Percentiles rank a stretch among this genome's conserved stretches.
Conservation (phyloP, 2,797 vertebrate species). For the Artibeus lituratus region DNA sequence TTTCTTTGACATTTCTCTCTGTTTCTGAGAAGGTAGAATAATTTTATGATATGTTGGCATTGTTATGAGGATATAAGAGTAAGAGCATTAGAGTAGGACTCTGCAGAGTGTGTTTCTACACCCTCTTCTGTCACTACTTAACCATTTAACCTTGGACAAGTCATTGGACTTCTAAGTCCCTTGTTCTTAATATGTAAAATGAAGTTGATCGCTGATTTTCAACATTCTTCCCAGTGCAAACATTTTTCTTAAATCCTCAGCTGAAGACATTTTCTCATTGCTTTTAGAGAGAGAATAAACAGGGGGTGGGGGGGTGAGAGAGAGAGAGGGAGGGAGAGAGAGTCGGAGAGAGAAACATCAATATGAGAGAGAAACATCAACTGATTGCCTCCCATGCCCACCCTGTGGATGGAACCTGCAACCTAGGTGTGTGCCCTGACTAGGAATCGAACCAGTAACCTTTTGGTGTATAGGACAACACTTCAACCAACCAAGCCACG, state of each 20-base stretch:
- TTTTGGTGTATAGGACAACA: too few species aligned
- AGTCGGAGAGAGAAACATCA: too few species aligned
- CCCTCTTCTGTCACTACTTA: background rate
- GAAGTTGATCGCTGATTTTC: background rate
- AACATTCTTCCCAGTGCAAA: background rate
- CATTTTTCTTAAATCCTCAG: background rate
- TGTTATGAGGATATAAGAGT: background rate
- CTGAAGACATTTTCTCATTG: too few species aligned
- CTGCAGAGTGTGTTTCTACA: background rate
- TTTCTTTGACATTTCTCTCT: background rate
- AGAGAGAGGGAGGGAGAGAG: too few species aligned
- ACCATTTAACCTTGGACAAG: background rate
- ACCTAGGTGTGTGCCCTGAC: too few species aligned
- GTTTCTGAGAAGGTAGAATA: slow-evolving; percentile 5
- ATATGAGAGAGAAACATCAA: too few species aligned
- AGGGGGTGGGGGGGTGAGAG: too few species aligned
- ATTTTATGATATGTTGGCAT: background rate
- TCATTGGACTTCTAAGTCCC: background rate
- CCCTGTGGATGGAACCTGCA: too few species aligned
- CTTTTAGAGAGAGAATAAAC: too few species aligned
- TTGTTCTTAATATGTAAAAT: background rate
- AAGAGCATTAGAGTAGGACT: background rate
- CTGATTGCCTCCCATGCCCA: too few species aligned
- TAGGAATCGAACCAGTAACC: too few species aligned
- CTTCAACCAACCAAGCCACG: too few species aligned